Base-by-base conservation (phyloP, 1,140 invertebrate genomes). In the Microplitis demolitor region DNA sequence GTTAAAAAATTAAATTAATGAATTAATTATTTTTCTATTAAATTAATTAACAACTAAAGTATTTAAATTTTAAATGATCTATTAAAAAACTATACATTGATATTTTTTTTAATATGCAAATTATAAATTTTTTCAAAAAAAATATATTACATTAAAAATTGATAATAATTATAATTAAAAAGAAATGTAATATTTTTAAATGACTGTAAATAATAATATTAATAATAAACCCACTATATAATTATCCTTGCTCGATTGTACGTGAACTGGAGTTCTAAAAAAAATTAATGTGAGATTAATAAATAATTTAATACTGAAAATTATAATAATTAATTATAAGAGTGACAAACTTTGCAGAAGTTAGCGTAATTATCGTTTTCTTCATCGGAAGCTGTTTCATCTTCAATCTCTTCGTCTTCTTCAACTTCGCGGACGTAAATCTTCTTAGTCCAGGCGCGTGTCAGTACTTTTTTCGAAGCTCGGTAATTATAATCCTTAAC, bases 401-500 rank as follows among this genome's bases (percentile, higher is more conserved):
- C 24, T 71, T 33, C 4, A 11, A 74, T 51, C 16, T 72, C 54
- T 64, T 63, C 4, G 34, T 34, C 69, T 1, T 80, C 67, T 14
- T 62, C 62, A 3, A 58, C 2, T 4, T 73, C 74, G 31, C n/a
- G n/a, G 5, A 70, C 56, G 39, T 39, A 11, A 58, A 45, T 13
- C 8, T 45, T 4, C 33, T 54, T 69, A 5, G 64, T 74, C n/a
- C 54, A 13, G 14, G 9, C 24, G 39, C 4, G 63, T 2, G 76
- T 11, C 66, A 85, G 2, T 39, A 87, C 33, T 50, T 80, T 86
- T 76, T 89, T 89, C 5, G 89, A 89, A n/a, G 88, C 88, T 79
- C 91, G 89, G 77, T 90, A 91, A 80, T 96, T 88, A 84, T 94
- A 97, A 14, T 87, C 79, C 37, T 85, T 85, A 72, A 96, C 84